Evolutionary conservation across 2,113 vertebrate species (phyloP), one percentile per base, ranked within the genome.

Genomic region (Campylomormyrus numenius): DNA sequence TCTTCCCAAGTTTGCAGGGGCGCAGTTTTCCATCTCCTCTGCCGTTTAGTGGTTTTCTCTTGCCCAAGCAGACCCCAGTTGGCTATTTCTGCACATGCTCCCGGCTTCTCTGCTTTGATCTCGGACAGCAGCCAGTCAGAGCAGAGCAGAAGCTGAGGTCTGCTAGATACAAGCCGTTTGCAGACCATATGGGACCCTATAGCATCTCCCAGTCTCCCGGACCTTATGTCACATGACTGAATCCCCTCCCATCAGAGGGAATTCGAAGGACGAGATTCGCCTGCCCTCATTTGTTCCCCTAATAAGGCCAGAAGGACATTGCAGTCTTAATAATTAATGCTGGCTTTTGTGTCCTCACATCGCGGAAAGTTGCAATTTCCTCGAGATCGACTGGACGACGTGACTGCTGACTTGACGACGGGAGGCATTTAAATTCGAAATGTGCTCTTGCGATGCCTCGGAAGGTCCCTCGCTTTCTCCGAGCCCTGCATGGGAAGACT

Each of bases 101-200:
- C 45, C 27, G 11, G 19, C 58, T 42, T 17, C 31, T 24, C 13
- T 0, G 50, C 87, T 88, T 24, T 88, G 53, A 31, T 39, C 53
- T 88, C 92, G 91, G 92, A 93, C 93, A 91, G 90, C 91, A 94
- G 92, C 92, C 93, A 92, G 91, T 91, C 93, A 91, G 91, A 92
- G 90, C 5, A 13, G 90, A 92, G 94, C 92, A 89, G 89, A 74
- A 66, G 91, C 89, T 87, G 92, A 90, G 92, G 91, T 88, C 42
- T 92, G 91, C 90, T 91, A 91, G 92, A 92, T 46, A 89, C 49
- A 58, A 88, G 93, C 92, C 93, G 93, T 90, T 83, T 94, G 74
- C 19, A 91, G 56, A 93, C 91, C 94, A 94, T 93, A 94, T 92
- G 92, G 93, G 93, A 91, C 92, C 90, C n/a, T 66, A n/a, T 87